phyloP scores from a whole-genome alignment of 2,888 invertebrate species.

The Brenthis daphne region DNA sequence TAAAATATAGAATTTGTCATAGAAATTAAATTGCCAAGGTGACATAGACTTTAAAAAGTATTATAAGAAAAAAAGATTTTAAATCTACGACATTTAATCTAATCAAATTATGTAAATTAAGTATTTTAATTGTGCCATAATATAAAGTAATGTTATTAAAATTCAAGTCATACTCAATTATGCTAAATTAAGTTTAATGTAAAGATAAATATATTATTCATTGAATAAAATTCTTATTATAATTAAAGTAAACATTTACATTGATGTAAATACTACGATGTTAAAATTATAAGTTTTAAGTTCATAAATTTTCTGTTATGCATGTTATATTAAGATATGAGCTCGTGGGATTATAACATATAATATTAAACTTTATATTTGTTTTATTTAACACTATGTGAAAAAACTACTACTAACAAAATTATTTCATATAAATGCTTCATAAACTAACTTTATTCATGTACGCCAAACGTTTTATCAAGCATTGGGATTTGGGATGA shows the following conservation, averaged over 20 bases:
- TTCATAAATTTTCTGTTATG: conserved; percentile 16
- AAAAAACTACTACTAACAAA: neutral
- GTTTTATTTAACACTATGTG: conserved; percentile 2
- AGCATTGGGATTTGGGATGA: too few relatives aligned
- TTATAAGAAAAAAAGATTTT: conserved; percentile 6
- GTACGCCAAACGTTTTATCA: too few relatives aligned
- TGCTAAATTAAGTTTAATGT: neutral
- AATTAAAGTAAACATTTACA: conserved; percentile 38
- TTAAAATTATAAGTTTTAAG: conserved; percentile 18
- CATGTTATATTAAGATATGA: conserved; percentile 16
- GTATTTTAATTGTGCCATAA: conserved; percentile 39
- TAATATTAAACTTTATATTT: neutral
- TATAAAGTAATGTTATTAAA: conserved; percentile 1
- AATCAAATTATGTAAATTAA: conserved; percentile 58
- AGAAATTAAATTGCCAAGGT: neutral
- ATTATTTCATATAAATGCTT: too few relatives aligned
- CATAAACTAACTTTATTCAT: too few relatives aligned
- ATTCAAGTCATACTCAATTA: neutral
- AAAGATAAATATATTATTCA: conserved; percentile 9
- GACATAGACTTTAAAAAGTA: neutral
- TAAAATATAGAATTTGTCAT: conserved; percentile 2
- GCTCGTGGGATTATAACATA: conserved; percentile 15
- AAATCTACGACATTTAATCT: conserved; percentile 9
- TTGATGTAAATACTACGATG: conserved; percentile 40
- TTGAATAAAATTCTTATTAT: conserved; percentile 1